A percentile compares a stretch with the other conserved stretches of the same genome.
Evolutionary conservation across 1,140 invertebrate species (phyloP).

Genomic region (Thaumatotibia leucotreta): DNA sequence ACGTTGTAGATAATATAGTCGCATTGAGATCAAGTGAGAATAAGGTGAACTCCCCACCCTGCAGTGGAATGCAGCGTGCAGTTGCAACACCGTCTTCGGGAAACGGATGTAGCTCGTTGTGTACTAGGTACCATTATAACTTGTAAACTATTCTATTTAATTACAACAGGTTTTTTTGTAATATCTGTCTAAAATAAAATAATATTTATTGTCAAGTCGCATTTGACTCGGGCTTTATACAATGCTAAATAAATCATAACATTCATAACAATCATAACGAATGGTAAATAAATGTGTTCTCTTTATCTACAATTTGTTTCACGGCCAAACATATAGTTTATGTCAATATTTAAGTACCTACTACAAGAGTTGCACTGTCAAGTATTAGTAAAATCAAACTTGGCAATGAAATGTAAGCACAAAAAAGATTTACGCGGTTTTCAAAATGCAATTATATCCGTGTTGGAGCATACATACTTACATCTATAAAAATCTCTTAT

Average conservation of each 20-base stretch:
- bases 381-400: too few relatives aligned
- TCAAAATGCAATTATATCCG: too few relatives aligned
- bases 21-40: not conserved
- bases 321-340: not conserved
- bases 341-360: not conserved
- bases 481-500: too few relatives aligned
- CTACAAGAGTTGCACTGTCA: not conserved
- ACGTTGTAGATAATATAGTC: not conserved
- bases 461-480: too few relatives aligned
- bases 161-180: conserved; percentile 10
- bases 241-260: too few relatives aligned
- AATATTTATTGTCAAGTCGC: conserved; percentile 24
- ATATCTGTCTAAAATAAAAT: too few relatives aligned
- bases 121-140: conserved; percentile 22
- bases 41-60: conserved; percentile 20
- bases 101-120: conserved; percentile 34
- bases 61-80: conserved; percentile 20
- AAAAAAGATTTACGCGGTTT: too few relatives aligned
- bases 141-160: not conserved
- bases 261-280: too few relatives aligned
- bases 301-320: not conserved
- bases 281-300: too few relatives aligned
- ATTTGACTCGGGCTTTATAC: too few relatives aligned
- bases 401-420: too few relatives aligned
- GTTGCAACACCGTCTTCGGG: conserved; percentile 28